These are phyloP conservation scores for Neodiprion virginianus DNA, from an alignment of 1,140 invertebrate species.

Conservation along the genomic window DNA sequence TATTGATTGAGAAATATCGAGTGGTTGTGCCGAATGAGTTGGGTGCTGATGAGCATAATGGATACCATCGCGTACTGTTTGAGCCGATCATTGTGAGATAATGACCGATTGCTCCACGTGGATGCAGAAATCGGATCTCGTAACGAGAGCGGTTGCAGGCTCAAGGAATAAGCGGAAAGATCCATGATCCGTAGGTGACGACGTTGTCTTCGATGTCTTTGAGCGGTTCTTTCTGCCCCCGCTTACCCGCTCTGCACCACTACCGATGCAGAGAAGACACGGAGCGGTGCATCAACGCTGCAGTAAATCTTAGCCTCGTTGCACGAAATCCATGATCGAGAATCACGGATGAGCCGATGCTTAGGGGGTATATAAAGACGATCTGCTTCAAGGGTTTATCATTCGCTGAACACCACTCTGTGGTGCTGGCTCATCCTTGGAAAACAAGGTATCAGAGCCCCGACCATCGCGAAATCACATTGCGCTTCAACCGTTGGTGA, in stretches of 20 bases:
- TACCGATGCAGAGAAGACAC: conserved; percentile 50
- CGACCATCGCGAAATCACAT: conserved; percentile 22
- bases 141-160: too few species aligned
- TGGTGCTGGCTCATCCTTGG: conserved; percentile 38
- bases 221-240: conserved; percentile 26
- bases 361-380: conserved; percentile 62
- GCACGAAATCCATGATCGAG: conserved; percentile 65
- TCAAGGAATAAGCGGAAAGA: too few species aligned
- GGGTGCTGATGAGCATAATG: too few species aligned
- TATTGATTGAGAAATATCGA: too few species aligned
- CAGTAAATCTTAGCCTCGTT: conserved; percentile 56
- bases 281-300: conserved; percentile 52
- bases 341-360: conserved; percentile 55
- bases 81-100: too few species aligned
- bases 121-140: too few species aligned
- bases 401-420: conserved; percentile 53
- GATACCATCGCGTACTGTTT: too few species aligned
- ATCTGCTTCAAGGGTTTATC: conserved; percentile 59
- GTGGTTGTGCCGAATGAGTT: too few species aligned
- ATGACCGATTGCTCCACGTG: too few species aligned
- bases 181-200: not conserved
- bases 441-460: conserved; percentile 24
- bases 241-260: conserved; percentile 33
- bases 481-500: too few species aligned
- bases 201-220: not conserved